Percentiles rank a stretch among this genome's conserved stretches.
phyloP scores from a whole-genome alignment of 2,888 invertebrate genomes.

The Papilio protenor region DNA sequence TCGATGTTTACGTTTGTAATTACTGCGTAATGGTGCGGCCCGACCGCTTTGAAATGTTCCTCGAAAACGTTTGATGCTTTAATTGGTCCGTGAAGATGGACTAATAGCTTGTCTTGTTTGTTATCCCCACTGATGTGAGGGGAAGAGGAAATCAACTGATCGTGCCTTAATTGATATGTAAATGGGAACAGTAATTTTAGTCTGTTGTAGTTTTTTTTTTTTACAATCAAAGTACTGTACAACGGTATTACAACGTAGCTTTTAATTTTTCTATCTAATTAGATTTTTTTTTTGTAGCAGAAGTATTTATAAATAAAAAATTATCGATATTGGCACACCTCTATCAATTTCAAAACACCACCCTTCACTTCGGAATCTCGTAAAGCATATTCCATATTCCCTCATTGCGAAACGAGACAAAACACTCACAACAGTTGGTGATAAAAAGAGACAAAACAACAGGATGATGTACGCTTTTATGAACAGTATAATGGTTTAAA shows the following conservation, averaged over 20 bases:
- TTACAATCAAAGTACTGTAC: background rate
- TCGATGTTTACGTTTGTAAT: slow-evolving; percentile 52
- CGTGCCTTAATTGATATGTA: slow-evolving; percentile 31
- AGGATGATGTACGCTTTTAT: slow-evolving; percentile 82
- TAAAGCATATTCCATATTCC: slow-evolving; percentile 74
- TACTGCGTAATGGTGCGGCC: slow-evolving; percentile 44
- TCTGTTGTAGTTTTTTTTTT: background rate
- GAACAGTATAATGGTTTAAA: slow-evolving; percentile 82
- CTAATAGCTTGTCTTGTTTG: slow-evolving; percentile 39
- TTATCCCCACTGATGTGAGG: slow-evolving; percentile 26
- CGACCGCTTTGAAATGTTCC: slow-evolving; percentile 41
- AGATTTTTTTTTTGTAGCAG: background rate
- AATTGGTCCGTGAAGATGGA: slow-evolving; percentile 42
- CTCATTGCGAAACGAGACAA: slow-evolving; percentile 56
- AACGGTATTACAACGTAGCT: background rate
- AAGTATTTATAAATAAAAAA: slow-evolving; percentile 25
- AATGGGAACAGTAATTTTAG: slow-evolving; percentile 14
- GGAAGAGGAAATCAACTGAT: slow-evolving; percentile 17
- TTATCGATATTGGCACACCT: slow-evolving; percentile 48
- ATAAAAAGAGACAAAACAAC: slow-evolving; percentile 66
- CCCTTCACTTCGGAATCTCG: slow-evolving; percentile 75
- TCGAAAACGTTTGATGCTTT: slow-evolving; percentile 46
- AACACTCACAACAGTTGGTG: slow-evolving; percentile 46
- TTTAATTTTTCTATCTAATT: background rate
- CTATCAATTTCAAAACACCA: slow-evolving; percentile 74